Base-by-base conservation (phyloP, 2,888 invertebrate genomes). In the Galerucella calmariensis region DNA sequence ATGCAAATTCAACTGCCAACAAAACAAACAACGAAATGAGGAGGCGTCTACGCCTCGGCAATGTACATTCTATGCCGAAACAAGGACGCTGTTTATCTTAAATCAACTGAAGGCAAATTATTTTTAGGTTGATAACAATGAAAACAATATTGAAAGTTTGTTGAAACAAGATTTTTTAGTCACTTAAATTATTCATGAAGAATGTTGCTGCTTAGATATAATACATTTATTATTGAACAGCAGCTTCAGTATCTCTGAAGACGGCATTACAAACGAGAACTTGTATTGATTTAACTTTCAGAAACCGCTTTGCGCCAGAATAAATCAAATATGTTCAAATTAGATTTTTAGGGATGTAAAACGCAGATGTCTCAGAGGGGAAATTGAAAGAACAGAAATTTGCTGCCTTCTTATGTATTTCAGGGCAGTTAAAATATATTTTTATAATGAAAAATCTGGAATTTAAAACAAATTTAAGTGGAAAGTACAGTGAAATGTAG, bases 1-100 rank as follows among this genome's bases (percentile, higher is more conserved):
- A 86, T 86, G 86, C 84, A 86, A 86, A 86, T 86, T 84, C 82
- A 77, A 80, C 81, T 81, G 79, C 77, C 81, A 81, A 81, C 81
- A 73, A 75, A 75, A 82, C 82, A 83, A 85, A 83, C 83, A 84
- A 85, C 84, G 83, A 82, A 82, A 81, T 79, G 78, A 69, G 62
- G 72, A 73, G 74, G 66, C 76, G 76, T 74, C 76, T 75, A 78
- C 73, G 76, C 75, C 62, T 74, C 71, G 69, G 59, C 66, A 27
- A 48, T 68, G 63, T 69, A 74, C 66, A 63, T 51, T 67, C 16
- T 56, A 56, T 56, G 16, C 56, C 56, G 16, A 56, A 16, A 56
- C n/a, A 20, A 56, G 56, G 11, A 56, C 56, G 56, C 20, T 8
- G 56, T 56, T 56, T 56, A 56, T 56, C 56, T 56, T 56, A 20